Evolutionary conservation across 2,797 vertebrate species (phyloP).

Genomic region (Pteronotus mesoamericanus): DNA sequence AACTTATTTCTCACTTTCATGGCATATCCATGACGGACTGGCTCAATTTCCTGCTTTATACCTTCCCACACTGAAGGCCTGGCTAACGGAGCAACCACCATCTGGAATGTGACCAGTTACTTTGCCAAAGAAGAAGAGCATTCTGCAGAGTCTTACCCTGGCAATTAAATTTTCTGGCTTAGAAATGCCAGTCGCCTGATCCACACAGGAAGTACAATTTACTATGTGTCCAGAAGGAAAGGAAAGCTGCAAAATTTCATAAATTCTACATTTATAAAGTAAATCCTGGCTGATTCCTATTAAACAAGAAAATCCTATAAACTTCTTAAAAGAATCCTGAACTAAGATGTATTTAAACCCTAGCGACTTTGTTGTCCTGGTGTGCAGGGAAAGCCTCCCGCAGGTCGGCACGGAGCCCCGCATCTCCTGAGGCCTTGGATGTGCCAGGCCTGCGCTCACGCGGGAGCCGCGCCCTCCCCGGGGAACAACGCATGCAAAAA

Average conservation of each 20-base stretch:
- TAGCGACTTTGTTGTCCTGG: neutral
- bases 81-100: neutral
- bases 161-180: neutral
- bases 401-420: neutral
- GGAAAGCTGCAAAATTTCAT: neutral
- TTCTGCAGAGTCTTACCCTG: neutral
- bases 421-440: neutral
- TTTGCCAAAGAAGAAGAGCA: neutral
- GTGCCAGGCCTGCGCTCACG: neutral
- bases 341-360: neutral
- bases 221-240: neutral
- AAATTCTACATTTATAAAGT: neutral
- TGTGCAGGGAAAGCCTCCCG: neutral
- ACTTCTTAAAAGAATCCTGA: neutral
- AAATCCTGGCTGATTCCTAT: neutral
- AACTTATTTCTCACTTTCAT: neutral
- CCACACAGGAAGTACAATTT: neutral
- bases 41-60: neutral
- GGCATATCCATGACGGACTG: neutral
- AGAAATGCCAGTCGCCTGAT: neutral
- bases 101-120: neutral
- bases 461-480: fast-evolving
- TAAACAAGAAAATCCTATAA: neutral
- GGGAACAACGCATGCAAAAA: neutral
- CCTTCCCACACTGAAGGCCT: neutral